Conservation (phyloP, 2,888 invertebrate species). For the Acronicta leporina region DNA sequence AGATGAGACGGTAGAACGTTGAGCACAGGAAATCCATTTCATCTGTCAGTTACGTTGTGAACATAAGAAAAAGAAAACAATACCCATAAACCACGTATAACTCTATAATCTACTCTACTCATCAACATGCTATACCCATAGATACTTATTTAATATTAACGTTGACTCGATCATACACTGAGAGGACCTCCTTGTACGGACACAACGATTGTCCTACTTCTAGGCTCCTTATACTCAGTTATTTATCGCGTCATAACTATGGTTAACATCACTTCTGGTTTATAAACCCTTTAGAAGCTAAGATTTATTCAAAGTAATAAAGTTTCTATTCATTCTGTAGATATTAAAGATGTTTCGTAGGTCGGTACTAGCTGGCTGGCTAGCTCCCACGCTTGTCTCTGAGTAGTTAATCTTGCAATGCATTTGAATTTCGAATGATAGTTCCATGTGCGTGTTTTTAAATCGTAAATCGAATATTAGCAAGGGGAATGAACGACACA, state of each 20-base stretch:
- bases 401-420: conserved; percentile 18
- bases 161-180: conserved; percentile 42
- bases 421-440: conserved; percentile 20
- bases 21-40: too few relatives aligned
- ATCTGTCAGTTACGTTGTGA: too few relatives aligned
- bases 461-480: conserved; percentile 4
- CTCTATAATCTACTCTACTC: too few relatives aligned
- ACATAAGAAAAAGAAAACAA: neutral
- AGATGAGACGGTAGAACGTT: too few relatives aligned
- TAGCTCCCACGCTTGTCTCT: conserved; percentile 47
- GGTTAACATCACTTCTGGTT: conserved; percentile 17
- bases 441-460: conserved; percentile 3
- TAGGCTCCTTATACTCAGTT: conserved; percentile 14
- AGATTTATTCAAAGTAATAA: conserved; percentile 44
- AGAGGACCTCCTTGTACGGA: conserved; percentile 48
- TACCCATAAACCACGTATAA: too few relatives aligned
- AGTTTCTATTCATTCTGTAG: conserved; percentile 35
- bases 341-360: conserved; percentile 33
- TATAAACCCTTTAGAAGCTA: conserved; percentile 27
- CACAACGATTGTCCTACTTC: conserved; percentile 23
- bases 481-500: conserved; percentile 9
- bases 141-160: conserved; percentile 48
- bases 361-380: conserved; percentile 20
- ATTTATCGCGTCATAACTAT: conserved; percentile 39
- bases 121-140: too few relatives aligned